Base-by-base conservation (phyloP, 1,140 invertebrate species). In the Acyrthosiphon pisum region DNA sequence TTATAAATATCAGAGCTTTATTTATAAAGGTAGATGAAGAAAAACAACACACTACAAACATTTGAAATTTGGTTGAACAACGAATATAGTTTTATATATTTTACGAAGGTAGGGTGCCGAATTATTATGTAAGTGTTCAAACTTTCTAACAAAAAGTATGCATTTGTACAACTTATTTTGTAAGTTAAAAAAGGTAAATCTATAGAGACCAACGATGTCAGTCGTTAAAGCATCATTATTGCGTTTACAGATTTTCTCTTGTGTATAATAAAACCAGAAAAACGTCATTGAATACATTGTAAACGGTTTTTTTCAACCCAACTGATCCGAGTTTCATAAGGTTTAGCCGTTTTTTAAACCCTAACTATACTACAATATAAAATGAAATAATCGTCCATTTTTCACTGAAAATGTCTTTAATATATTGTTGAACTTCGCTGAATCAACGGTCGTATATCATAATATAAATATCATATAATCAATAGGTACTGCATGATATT, bases 161-260 rank as follows among this genome's bases (percentile, higher is more conserved):
- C 41, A 26, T 46, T 86, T 86, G 37, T 86, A 86, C 83, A 14
- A 86, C 41, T 86, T 86, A 26, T 86, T 86, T 86, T 86, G 4
- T 86, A 26, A 30, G 9, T 23, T 44, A 44, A 86, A 46, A 41
- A 86, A 86, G 83, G 83, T 86, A 86, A 86, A 86, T 86, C 83
- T 86, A 23, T 86, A 86, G 83, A 86, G 83, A 86, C 83, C 23
- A 41, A 86, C 83, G 83, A 41, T 44, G 83, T 86, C 83, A 86
- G 83, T 44, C 83, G 83, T 83, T 83, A 83, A 83, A 86, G 83
- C 83, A 86, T 86, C 83, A 86, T 86, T 86, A 86, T 86, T 86
- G 83, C 83, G 83, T 86, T 86, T 86, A 86, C 37, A 86, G 83
- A 44, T 41, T 86, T 86, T 86, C 41, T 44, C 83, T 86, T 86